These are phyloP conservation scores for Chymomyza fuscimana DNA, from an alignment of 2,888 invertebrate genomes.

Conservation along the genomic window DNA sequence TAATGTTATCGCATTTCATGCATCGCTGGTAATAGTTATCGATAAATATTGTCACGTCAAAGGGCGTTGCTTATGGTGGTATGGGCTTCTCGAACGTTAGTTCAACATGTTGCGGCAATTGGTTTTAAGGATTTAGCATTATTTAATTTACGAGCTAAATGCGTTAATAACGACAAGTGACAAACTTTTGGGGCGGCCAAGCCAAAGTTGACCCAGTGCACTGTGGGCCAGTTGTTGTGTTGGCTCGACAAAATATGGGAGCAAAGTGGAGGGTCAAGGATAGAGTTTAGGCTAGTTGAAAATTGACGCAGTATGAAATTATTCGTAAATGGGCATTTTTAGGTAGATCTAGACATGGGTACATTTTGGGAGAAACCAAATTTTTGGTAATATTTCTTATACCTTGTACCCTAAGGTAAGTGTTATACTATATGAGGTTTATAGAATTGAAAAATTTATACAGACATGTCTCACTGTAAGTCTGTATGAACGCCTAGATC, in stretches of 20 bases:
- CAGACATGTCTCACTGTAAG: too few species aligned
- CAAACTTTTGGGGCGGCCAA: background rate
- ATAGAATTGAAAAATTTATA: too few species aligned
- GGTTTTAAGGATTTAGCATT: slow-evolving; percentile 28
- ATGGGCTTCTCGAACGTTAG: background rate
- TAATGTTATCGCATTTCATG: slow-evolving; percentile 76
- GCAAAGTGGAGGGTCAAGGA: too few species aligned
- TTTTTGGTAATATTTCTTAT: too few species aligned
- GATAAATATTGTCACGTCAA: slow-evolving; percentile 68
- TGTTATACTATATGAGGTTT: too few species aligned
- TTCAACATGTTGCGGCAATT: slow-evolving; percentile 33
- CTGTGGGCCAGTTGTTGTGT: background rate
- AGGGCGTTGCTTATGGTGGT: background rate
- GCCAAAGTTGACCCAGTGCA: background rate
- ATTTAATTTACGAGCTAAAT: slow-evolving; percentile 48
- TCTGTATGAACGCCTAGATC: too few species aligned
- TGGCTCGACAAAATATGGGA: background rate
- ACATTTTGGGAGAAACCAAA: too few species aligned
- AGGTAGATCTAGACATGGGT: too few species aligned
- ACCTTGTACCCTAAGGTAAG: too few species aligned
- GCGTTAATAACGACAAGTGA: slow-evolving; percentile 32
- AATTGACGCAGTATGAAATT: too few species aligned
- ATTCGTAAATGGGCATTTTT: too few species aligned
- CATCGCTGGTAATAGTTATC: slow-evolving; percentile 75
- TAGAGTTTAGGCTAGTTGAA: too few species aligned